Percentiles rank a stretch among this genome's conserved stretches.
These are phyloP conservation scores for Tachypleus tridentatus DNA, from an alignment of 1,140 invertebrate species.

Conservation along the genomic window DNA sequence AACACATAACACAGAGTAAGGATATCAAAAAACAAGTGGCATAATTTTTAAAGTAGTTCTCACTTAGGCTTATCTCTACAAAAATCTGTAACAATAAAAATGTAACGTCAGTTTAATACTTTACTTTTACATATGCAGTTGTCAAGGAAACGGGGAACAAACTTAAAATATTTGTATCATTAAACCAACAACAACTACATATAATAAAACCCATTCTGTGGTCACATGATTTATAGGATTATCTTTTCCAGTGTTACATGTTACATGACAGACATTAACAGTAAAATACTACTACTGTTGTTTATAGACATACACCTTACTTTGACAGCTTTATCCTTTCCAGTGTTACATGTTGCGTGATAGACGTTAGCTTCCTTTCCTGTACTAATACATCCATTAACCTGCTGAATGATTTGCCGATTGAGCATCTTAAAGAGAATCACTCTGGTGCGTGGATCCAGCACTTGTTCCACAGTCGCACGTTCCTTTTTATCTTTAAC, in stretches of 20 bases:
- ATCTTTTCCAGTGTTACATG: neutral
- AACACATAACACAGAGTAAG: too few species aligned
- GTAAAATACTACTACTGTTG: too few species aligned
- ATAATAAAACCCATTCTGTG: too few species aligned
- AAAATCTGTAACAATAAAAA: too few species aligned
- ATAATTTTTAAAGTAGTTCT: too few species aligned
- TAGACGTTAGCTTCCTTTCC: conserved; percentile 80
- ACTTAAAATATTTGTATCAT: too few species aligned
- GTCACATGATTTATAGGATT: neutral
- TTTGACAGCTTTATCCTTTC: conserved; percentile 49
- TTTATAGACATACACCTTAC: neutral
- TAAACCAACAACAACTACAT: too few species aligned
- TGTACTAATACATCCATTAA: conserved; percentile 73
- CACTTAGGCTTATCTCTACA: too few species aligned
- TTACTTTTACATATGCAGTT: too few species aligned
- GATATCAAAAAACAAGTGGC: too few species aligned
- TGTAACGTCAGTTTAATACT: too few species aligned
- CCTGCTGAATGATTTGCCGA: conserved; percentile 54
- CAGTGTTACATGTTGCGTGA: conserved; percentile 43
- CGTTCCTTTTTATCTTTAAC: conserved; percentile 82
- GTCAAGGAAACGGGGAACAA: too few species aligned
- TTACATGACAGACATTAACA: conserved; percentile 61
- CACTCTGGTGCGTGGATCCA: conserved; percentile 66
- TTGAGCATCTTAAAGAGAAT: conserved; percentile 74
- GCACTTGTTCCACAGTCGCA: conserved; percentile 48